Evolutionary conservation across 1,140 invertebrate species (phyloP).

Genomic region (Portunus trituberculatus): DNA sequence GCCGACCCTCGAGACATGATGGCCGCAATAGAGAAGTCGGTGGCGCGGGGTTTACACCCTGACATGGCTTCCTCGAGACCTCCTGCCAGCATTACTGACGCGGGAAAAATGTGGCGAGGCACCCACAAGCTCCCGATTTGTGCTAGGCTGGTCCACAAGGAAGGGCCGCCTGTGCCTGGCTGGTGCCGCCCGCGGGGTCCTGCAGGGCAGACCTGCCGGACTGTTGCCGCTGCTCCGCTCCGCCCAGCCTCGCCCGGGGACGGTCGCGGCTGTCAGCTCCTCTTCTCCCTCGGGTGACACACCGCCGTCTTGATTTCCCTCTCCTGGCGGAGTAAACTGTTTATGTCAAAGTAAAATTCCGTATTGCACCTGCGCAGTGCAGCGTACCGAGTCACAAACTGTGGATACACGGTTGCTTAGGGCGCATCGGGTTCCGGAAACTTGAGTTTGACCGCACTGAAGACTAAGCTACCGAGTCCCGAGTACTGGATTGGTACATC

Average conservation of each 20-base stretch:
- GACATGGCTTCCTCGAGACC: constrained; percentile 78
- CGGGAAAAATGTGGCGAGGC: background rate
- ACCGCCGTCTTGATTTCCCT: constrained; percentile 36
- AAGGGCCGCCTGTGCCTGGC: constrained; percentile 7
- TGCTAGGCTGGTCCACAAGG: background rate
- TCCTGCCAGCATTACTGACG: constrained; percentile 77
- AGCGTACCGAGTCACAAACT: constrained; percentile 62
- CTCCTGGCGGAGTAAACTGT: constrained; percentile 56
- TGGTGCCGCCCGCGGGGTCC: constrained; percentile 34
- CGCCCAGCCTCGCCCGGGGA: constrained; percentile 37
- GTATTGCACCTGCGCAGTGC: constrained; percentile 73
- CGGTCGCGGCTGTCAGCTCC: constrained; percentile 30
- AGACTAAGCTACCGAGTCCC: constrained; percentile 47
- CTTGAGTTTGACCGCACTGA: constrained; percentile 54
- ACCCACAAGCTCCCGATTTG: constrained; percentile 31
- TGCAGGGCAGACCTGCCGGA: constrained; percentile 51
- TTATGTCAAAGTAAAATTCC: constrained; percentile 68
- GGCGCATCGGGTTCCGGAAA: constrained; percentile 21
- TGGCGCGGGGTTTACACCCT: constrained; percentile 77
- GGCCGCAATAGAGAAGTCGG: constrained; percentile 79
- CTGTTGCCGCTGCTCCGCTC: constrained; percentile 29
- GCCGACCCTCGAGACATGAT: constrained; percentile 78
- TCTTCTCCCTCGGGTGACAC: constrained; percentile 26
- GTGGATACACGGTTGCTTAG: background rate
- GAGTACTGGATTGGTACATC: constrained; percentile 71